Conservation (phyloP, 2,888 invertebrate species). For the Agonopterix subpropinquella region DNA sequence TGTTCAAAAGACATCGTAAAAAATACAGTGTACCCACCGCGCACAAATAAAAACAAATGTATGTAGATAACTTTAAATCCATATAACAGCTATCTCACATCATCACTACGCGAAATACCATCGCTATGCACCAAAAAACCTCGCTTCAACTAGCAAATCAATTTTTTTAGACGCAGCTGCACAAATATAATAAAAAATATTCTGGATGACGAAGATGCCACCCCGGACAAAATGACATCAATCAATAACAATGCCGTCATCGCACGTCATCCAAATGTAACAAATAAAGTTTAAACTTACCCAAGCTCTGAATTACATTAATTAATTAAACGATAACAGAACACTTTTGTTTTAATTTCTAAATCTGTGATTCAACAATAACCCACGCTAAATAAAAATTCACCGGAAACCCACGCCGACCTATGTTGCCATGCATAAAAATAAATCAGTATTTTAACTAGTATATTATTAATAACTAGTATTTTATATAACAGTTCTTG, state of each 20-base stretch:
- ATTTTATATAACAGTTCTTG: neutral
- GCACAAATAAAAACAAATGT: too few relatives aligned
- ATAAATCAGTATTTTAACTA: neutral
- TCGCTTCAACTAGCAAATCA: too few relatives aligned
- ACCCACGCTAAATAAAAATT: slow-evolving; percentile 54
- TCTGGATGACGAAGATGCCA: slow-evolving; percentile 32
- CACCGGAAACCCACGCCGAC: slow-evolving; percentile 65
- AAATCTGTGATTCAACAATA: neutral
- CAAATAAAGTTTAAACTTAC: slow-evolving; percentile 34
- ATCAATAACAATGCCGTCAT: slow-evolving; percentile 50
- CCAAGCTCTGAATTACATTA: slow-evolving; percentile 30
- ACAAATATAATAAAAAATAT: slow-evolving; percentile 38
- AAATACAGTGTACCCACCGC: too few relatives aligned
- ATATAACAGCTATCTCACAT: too few relatives aligned
- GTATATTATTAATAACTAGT: neutral
- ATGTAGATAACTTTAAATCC: too few relatives aligned
- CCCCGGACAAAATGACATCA: slow-evolving; percentile 47
- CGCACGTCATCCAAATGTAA: slow-evolving; percentile 10
- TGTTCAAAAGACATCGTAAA: too few relatives aligned
- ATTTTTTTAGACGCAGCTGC: slow-evolving; percentile 21
- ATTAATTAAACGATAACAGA: slow-evolving; percentile 11
- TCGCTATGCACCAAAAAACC: too few relatives aligned
- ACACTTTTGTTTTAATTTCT: neutral
- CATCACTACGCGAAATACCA: too few relatives aligned
- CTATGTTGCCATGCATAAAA: slow-evolving; percentile 41